Evolutionary conservation across 2,888 invertebrate species (phyloP).

Genomic region (Caenorhabditis sp.): DNA sequence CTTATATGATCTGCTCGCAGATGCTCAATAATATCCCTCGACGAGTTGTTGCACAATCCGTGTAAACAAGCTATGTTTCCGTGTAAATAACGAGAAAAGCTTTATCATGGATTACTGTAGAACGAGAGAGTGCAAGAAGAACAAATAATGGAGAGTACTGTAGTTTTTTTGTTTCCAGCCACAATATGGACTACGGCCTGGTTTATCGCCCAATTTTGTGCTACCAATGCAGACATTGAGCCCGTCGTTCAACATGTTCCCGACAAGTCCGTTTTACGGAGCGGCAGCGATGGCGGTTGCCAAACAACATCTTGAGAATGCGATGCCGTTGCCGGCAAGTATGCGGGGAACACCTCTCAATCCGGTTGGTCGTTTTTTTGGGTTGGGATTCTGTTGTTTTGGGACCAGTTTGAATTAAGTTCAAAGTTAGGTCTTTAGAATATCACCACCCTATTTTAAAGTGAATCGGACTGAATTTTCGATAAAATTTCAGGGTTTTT

Average conservation of each 20-base stretch:
- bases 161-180: not conserved
- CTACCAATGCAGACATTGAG: conserved; percentile 18
- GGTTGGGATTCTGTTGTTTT: too few species aligned
- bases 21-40: not conserved
- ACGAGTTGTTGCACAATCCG: not conserved
- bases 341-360: conserved; percentile 46
- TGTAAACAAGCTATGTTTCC: not conserved
- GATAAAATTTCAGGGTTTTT: too few species aligned
- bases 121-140: not conserved
- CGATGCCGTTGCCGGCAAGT: conserved; percentile 22
- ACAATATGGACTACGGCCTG: conserved; percentile 17
- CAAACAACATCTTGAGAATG: conserved; percentile 26
- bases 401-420: too few species aligned
- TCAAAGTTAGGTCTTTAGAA: too few species aligned
- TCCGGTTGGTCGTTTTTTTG: too few species aligned
- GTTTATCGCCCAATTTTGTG: conserved; percentile 41
- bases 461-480: too few species aligned
- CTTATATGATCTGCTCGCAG: too few species aligned
- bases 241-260: conserved; percentile 35
- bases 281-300: conserved; percentile 25
- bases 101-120: conserved; percentile 1
- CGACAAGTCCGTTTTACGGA: conserved; percentile 35
- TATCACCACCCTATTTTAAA: too few species aligned
- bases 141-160: too few species aligned
- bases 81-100: not conserved